These are phyloP conservation scores for Thysanoteuthis rhombus DNA, from an alignment of 2,888 invertebrate species.

Conservation along the genomic window DNA sequence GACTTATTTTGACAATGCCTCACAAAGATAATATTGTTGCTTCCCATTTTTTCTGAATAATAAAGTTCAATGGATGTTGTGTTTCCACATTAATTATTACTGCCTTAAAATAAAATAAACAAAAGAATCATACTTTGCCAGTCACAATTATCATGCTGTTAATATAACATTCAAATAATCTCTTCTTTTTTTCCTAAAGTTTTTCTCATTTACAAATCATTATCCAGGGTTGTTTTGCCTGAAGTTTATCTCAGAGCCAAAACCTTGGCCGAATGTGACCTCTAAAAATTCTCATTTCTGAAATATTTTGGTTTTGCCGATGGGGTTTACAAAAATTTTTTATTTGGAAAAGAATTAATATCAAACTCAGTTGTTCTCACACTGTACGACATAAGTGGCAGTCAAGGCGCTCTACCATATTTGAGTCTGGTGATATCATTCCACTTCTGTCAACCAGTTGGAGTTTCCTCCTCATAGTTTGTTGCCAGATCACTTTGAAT, in stretches of 20 bases:
- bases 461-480: too few relatives aligned
- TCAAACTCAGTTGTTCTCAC: too few relatives aligned
- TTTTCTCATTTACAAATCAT: not conserved
- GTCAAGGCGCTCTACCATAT: too few relatives aligned
- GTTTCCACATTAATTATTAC: not conserved
- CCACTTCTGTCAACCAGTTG: too few relatives aligned
- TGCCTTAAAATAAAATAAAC: not conserved
- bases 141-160: not conserved
- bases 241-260: not conserved
- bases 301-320: not conserved
- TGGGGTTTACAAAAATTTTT: not conserved
- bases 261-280: not conserved
- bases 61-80: not conserved
- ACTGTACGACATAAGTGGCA: too few relatives aligned
- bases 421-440: too few relatives aligned
- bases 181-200: not conserved
- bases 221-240: not conserved
- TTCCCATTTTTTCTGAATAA: not conserved
- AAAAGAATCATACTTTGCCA: not conserved
- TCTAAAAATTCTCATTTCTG: not conserved
- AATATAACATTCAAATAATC: not conserved
- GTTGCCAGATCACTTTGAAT: too few relatives aligned
- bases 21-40: not conserved
- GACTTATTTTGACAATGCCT: too few relatives aligned
- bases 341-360: not conserved